phyloP scores from a whole-genome alignment of 2,113 vertebrate genomes.

The Podarcis raffonei region DNA sequence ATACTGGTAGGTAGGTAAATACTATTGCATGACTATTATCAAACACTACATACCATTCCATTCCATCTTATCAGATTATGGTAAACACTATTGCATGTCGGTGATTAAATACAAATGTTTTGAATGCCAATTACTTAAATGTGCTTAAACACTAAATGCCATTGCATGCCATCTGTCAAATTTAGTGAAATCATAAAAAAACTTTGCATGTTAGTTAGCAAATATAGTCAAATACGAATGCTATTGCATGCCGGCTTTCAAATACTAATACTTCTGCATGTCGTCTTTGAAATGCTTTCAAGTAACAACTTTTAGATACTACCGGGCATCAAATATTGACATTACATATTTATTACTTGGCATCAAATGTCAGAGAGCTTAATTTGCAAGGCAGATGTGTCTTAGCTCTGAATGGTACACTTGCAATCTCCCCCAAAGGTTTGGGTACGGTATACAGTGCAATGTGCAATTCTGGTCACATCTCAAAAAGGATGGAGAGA shows the following conservation, averaged over 20 bases:
- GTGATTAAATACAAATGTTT: neutral
- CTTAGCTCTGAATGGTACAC: neutral
- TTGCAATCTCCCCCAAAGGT: neutral
- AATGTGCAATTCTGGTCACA: neutral
- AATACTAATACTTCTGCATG: neutral
- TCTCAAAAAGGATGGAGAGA: neutral
- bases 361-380: neutral
- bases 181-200: neutral
- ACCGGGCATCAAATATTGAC: neutral
- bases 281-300: neutral
- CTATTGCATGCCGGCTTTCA: neutral
- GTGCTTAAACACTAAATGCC: neutral
- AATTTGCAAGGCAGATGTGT: neutral
- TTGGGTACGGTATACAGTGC: neutral
- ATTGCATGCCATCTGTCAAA: neutral
- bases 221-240: neutral
- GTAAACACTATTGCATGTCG: neutral
- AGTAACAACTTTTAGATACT: neutral
- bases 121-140: neutral
- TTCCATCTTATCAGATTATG: neutral
- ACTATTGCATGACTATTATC: neutral
- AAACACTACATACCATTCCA: neutral
- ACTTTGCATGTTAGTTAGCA: neutral
- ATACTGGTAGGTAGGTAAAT: neutral
- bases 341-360: neutral